Evolutionary conservation across 2,113 vertebrate genomes (phyloP).

Genomic region (Corynorhinus townsendii): DNA sequence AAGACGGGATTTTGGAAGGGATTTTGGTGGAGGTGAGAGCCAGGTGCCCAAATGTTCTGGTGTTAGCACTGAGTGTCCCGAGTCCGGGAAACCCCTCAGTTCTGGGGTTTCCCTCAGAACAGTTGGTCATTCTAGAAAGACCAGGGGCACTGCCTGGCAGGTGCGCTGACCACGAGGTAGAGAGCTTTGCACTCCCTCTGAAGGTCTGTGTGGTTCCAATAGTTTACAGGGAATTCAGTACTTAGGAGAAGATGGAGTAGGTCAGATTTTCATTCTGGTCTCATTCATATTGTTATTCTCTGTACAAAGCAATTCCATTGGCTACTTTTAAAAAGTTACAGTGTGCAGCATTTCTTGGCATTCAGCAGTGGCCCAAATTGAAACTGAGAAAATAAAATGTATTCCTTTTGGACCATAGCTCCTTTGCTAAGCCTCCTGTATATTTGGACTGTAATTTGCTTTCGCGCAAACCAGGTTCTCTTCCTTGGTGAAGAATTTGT

Average conservation of each 20-base stretch:
- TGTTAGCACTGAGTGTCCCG: neutral
- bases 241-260: neutral
- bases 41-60: neutral
- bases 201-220: neutral
- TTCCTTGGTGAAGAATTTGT: conserved; percentile 3
- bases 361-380: neutral
- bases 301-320: neutral
- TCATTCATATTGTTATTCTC: neutral
- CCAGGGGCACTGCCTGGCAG: neutral
- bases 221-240: neutral
- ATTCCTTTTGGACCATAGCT: neutral
- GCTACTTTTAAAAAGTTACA: neutral
- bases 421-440: neutral
- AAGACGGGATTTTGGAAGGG: neutral
- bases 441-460: neutral
- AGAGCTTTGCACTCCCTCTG: neutral
- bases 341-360: neutral
- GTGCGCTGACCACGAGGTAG: neutral
- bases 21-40: neutral
- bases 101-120: neutral
- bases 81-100: neutral
- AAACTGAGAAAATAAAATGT: neutral
- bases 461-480: conserved; percentile 6
- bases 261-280: neutral
- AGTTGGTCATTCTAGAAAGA: neutral